Evolutionary conservation across 1,140 invertebrate species (phyloP).

Genomic region (Riptortus pedestris): DNA sequence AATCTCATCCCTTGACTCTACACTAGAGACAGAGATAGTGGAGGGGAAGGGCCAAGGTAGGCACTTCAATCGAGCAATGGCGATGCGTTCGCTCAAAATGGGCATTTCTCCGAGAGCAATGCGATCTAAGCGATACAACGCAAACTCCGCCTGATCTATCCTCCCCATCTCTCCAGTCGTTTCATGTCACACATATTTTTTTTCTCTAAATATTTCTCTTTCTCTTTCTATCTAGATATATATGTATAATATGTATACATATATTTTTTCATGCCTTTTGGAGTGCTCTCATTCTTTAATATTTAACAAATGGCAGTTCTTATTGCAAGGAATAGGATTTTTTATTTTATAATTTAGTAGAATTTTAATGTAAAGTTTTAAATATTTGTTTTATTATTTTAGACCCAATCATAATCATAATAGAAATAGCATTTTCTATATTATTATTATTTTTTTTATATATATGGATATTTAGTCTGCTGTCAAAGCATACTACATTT

Average conservation of each 20-base stretch:
- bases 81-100: slow-evolving; percentile 58
- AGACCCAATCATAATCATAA: neutral
- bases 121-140: slow-evolving; percentile 29
- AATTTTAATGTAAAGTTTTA: neutral
- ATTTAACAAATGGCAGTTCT: neutral
- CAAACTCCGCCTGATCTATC: slow-evolving; percentile 26
- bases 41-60: slow-evolving; percentile 58
- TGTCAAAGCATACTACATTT: no score
- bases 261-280: slow-evolving; percentile 4
- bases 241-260: slow-evolving; percentile 10
- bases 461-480: neutral
- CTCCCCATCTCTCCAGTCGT: neutral
- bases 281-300: neutral
- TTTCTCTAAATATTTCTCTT: neutral
- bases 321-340: neutral
- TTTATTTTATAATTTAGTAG: neutral
- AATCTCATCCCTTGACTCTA: slow-evolving; percentile 55
- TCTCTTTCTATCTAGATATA: slow-evolving; percentile 8
- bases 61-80: slow-evolving; percentile 76
- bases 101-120: slow-evolving; percentile 31
- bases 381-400: neutral
- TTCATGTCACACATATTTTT: neutral
- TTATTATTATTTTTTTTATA: neutral
- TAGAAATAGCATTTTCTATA: neutral
- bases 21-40: slow-evolving; percentile 43